phyloP scores from a whole-genome alignment of 2,888 invertebrate genomes.

The Microplitis manilae region DNA sequence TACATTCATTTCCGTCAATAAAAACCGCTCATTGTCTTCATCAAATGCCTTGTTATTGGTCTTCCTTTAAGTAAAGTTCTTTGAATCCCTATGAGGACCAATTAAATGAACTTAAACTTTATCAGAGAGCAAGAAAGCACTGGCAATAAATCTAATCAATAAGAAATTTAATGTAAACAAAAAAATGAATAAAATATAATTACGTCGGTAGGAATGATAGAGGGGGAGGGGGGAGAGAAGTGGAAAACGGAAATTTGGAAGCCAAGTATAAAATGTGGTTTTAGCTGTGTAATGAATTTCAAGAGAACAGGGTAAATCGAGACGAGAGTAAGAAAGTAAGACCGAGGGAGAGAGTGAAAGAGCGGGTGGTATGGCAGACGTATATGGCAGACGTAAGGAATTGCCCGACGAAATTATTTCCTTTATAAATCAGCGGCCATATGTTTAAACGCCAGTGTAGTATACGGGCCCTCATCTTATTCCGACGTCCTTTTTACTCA shows the following conservation, averaged over 20 bases:
- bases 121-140: no score
- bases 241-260: constrained; percentile 21
- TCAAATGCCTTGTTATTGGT: constrained; percentile 17
- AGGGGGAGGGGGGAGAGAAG: no score
- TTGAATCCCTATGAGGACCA: no score
- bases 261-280: constrained; percentile 25
- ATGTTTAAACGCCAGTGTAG: constrained; percentile 56
- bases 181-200: constrained; percentile 21
- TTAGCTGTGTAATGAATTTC: constrained; percentile 61
- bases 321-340: background rate
- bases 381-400: constrained; percentile 59
- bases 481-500: constrained; percentile 38
- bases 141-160: no score
- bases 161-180: background rate
- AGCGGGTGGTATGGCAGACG: constrained; percentile 40
- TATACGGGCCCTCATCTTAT: constrained; percentile 47
- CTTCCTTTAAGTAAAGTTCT: no score
- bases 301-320: constrained; percentile 46
- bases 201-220: constrained; percentile 2
- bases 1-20: constrained; percentile 59
- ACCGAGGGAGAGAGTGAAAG: constrained; percentile 37
- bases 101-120: no score
- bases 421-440: constrained; percentile 69
- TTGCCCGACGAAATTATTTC: constrained; percentile 67
- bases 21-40: constrained; percentile 52